Evolutionary conservation across 2,888 invertebrate genomes (phyloP), one percentile per base, ranked within the genome.

Genomic region (Protonemura montana): DNA sequence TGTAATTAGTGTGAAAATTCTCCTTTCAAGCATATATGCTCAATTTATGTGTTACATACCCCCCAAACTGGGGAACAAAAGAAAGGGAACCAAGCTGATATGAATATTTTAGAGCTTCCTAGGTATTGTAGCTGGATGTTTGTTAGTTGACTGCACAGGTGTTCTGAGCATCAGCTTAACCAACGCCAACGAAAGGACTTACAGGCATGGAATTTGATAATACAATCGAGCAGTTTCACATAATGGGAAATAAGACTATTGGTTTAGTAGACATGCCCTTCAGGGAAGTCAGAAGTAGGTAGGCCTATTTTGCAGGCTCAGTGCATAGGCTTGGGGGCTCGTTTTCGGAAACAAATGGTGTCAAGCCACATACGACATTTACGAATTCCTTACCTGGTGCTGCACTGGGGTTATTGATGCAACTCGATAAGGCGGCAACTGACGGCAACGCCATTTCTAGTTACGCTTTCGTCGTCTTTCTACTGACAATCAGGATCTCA

Each of bases 381-480:
- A 83, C 26, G 26, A 21, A 21, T 77, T 59, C 10, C 84, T 84
- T 89, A 89, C 89, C 89, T 86, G 16, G 16, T 21, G 59, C 59
- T 59, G 59, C 21, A 59, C 59, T 59, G 59, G 21, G 16, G 59
- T 13, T 59, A 59, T 59, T 59, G 16, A 59, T 59, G 88, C 88
- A 89, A 87, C 88, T 88, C 87, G 89, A 87, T 89, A 89, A 89
- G 89, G 89, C 90, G 90, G 89, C 90, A 88, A 89, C 89, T 88
- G 90, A 89, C 89, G 90, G 89, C 89, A 91, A 90, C 91, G 91
- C 91, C 91, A 91, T 91, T 90, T 89, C 90, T 87, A 29, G 29
- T 6, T 81, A 29, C 81, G 81, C 76, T 84, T 89, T 89, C 88
- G 88, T 89, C 87, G 88, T 88, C 59, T 88, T 88, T 85, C 88